These are phyloP conservation scores for Sycophila texana DNA, from an alignment of 2,888 invertebrate genomes.

Conservation along the genomic window DNA sequence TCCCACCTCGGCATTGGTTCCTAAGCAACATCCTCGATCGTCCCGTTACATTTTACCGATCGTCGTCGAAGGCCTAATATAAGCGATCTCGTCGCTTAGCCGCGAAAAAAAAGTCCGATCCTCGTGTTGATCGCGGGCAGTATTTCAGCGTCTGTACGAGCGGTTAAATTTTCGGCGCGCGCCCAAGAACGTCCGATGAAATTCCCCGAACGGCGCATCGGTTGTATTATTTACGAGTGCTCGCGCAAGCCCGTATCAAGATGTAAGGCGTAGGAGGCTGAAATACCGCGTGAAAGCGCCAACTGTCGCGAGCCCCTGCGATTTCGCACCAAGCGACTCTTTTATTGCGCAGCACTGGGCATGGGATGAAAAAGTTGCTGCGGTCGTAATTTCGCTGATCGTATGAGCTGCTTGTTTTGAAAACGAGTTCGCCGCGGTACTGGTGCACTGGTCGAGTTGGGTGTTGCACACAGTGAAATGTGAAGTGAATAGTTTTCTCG, in stretches of 20 bases:
- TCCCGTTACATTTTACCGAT: too few species aligned
- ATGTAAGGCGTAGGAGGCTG: background rate
- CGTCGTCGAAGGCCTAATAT: too few species aligned
- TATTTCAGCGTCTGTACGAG: slow-evolving; percentile 51
- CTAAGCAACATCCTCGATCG: too few species aligned
- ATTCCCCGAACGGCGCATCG: slow-evolving; percentile 55
- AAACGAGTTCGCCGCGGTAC: too few species aligned
- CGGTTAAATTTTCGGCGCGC: slow-evolving; percentile 62
- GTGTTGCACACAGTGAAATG: too few species aligned
- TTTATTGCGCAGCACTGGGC: slow-evolving; percentile 12
- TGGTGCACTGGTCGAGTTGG: too few species aligned
- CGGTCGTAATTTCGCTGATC: too few species aligned
- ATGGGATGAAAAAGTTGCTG: too few species aligned
- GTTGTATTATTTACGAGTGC: slow-evolving; percentile 67
- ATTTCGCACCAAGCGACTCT: background rate
- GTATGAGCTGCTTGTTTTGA: too few species aligned
- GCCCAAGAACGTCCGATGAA: slow-evolving; percentile 57
- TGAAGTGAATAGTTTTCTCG: too few species aligned
- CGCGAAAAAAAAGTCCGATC: background rate
- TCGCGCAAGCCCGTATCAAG: slow-evolving; percentile 64
- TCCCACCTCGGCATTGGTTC: too few species aligned
- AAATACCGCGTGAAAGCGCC: slow-evolving; percentile 8
- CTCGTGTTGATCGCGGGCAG: background rate
- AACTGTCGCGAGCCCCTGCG: background rate
- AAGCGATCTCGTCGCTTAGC: slow-evolving; percentile 33